phyloP scores from a whole-genome alignment of 2,888 invertebrate species.

The Melolontha melolontha region DNA sequence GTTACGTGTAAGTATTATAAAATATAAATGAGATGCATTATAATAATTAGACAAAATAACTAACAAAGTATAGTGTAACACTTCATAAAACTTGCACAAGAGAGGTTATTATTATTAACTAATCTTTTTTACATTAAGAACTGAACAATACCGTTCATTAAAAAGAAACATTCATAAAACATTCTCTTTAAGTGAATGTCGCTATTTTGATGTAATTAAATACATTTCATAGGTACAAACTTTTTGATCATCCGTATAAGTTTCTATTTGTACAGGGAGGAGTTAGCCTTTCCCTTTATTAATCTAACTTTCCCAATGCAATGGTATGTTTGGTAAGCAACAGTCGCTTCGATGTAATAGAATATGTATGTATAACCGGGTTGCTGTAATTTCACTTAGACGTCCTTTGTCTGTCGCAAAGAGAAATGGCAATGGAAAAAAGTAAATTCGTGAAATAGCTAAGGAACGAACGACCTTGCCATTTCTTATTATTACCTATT shows the following conservation, averaged over 20 bases:
- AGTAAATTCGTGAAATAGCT: constrained; percentile 37
- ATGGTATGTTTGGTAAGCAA: background rate
- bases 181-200: constrained; percentile 11
- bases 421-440: constrained; percentile 27
- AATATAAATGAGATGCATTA: constrained; percentile 1
- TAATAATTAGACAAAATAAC: constrained; percentile 10
- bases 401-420: constrained; percentile 30
- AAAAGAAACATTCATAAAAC: background rate
- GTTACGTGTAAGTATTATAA: too few species aligned
- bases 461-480: constrained; percentile 29
- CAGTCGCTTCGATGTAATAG: background rate
- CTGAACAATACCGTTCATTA: background rate
- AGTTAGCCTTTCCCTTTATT: constrained; percentile 26
- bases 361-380: background rate
- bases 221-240: background rate
- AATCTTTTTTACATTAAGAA: constrained; percentile 12
- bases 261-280: background rate
- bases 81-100: constrained; percentile 17
- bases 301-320: constrained; percentile 2
- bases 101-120: background rate
- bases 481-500: constrained; percentile 1
- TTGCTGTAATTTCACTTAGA: constrained; percentile 12
- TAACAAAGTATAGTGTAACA: constrained; percentile 12
- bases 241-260: background rate
- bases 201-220: background rate